Evolutionary conservation across 2,797 vertebrate species (phyloP).

Genomic region (Rhabdomys pumilio): DNA sequence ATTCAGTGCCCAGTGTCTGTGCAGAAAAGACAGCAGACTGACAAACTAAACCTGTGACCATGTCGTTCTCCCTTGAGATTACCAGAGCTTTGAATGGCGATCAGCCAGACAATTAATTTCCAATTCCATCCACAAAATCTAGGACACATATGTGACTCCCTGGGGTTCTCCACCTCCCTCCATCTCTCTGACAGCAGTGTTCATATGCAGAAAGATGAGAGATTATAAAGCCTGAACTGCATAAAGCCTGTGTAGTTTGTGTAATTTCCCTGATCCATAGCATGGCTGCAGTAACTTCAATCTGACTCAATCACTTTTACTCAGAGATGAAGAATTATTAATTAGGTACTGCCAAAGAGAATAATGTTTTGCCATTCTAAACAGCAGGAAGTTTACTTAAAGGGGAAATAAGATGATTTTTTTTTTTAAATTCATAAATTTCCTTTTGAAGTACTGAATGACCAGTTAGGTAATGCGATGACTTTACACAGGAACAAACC

Average conservation of each 20-base stretch:
- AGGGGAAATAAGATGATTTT: not conserved
- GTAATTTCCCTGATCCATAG: not conserved
- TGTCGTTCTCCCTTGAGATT: not conserved
- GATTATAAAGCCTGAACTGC: not conserved
- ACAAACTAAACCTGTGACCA: not conserved
- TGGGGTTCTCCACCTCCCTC: not conserved
- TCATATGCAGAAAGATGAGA: not conserved
- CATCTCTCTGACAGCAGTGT: rapidly evolving
- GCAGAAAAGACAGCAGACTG: not conserved
- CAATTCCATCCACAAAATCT: not conserved
- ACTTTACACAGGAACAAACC: not conserved
- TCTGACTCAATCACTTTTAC: not conserved
- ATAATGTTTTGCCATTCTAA: not conserved
- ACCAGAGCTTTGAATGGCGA: not conserved
- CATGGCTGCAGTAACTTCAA: not conserved
- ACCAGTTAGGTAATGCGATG: not conserved
- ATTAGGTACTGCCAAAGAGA: not conserved
- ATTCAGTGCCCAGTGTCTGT: not conserved
- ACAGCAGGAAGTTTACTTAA: not conserved
- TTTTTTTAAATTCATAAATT: not conserved
- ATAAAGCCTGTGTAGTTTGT: not conserved
- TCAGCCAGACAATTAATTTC: not conserved
- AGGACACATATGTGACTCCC: not conserved
- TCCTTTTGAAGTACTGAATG: not conserved
- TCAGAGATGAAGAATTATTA: not conserved